Evolutionary conservation across 2,113 vertebrate genomes (phyloP).

Genomic region (Gasterosteus nipponicus): DNA sequence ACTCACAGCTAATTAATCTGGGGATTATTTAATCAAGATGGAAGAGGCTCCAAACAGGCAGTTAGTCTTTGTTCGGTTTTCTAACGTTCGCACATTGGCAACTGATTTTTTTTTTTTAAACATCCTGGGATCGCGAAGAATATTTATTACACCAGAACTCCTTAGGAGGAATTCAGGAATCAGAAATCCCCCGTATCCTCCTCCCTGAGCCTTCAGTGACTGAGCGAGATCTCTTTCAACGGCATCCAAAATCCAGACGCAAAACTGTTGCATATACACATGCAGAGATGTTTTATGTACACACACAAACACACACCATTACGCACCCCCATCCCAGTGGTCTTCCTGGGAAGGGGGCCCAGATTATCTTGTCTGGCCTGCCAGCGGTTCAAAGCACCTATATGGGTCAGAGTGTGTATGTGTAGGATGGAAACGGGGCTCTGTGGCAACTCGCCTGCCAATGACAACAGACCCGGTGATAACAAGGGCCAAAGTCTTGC

Average conservation of each 20-base stretch:
- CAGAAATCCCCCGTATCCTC: conserved; percentile 25
- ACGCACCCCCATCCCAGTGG: conserved; percentile 53
- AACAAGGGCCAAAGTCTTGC: conserved; percentile 53
- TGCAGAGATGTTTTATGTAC: conserved; percentile 22
- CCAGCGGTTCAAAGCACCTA: conserved; percentile 72
- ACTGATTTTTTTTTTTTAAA: neutral
- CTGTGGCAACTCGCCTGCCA: conserved; percentile 44
- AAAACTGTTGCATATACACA: conserved; percentile 25
- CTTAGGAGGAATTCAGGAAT: conserved; percentile 28
- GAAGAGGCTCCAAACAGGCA: conserved; percentile 33
- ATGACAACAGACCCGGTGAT: conserved; percentile 42
- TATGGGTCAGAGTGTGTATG: conserved; percentile 65
- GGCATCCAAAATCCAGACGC: conserved; percentile 54
- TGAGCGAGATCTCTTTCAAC: conserved; percentile 57
- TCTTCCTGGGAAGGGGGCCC: conserved; percentile 69
- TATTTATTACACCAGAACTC: conserved; percentile 18
- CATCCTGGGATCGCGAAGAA: conserved; percentile 8
- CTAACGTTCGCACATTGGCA: neutral
- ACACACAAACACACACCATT: conserved; percentile 38
- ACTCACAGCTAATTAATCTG: conserved; percentile 68
- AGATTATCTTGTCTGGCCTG: conserved; percentile 64
- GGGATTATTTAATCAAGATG: conserved; percentile 67
- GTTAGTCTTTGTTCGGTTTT: conserved; percentile 46
- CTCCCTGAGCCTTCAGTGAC: conserved; percentile 25
- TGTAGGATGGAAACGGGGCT: conserved; percentile 31